These are phyloP conservation scores for Aspidoscelis tigris DNA, from an alignment of 2,113 vertebrate genomes.

Conservation along the genomic window DNA sequence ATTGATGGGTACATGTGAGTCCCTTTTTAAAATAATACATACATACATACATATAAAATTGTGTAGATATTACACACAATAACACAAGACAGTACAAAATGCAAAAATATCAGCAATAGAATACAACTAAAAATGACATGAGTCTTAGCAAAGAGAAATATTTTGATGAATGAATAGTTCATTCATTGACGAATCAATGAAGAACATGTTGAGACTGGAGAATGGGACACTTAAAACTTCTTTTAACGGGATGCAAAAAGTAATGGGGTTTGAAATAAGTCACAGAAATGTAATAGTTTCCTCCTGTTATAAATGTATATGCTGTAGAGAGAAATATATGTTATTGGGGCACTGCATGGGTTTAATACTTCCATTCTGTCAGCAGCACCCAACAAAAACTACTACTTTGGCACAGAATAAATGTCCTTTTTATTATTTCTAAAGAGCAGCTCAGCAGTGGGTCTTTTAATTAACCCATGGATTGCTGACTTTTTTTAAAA, in stretches of 20 bases:
- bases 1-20: background rate
- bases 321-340: background rate
- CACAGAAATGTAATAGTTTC: slow-evolving; percentile 22
- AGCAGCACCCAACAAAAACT: slow-evolving; percentile 19
- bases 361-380: background rate
- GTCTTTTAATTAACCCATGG: slow-evolving; percentile 30
- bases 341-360: background rate
- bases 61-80: too few relatives aligned
- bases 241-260: slow-evolving; percentile 36
- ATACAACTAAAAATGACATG: too few relatives aligned
- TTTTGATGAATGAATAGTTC: slow-evolving; percentile 16
- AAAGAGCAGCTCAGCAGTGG: slow-evolving; percentile 16
- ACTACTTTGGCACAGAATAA: background rate
- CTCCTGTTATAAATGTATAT: slow-evolving; percentile 24
- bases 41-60: too few relatives aligned
- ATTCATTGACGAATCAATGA: background rate
- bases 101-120: too few relatives aligned
- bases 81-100: too few relatives aligned
- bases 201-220: background rate
- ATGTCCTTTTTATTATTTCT: slow-evolving; percentile 12
- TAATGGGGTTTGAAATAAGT: slow-evolving; percentile 36
- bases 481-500: slow-evolving; percentile 28
- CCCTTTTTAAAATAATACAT: too few relatives aligned
- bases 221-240: background rate
- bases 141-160: slow-evolving; percentile 4